Evolutionary conservation across 2,797 vertebrate species (phyloP), one percentile per base, ranked within the genome.

Genomic region (Echeneis naucrates): DNA sequence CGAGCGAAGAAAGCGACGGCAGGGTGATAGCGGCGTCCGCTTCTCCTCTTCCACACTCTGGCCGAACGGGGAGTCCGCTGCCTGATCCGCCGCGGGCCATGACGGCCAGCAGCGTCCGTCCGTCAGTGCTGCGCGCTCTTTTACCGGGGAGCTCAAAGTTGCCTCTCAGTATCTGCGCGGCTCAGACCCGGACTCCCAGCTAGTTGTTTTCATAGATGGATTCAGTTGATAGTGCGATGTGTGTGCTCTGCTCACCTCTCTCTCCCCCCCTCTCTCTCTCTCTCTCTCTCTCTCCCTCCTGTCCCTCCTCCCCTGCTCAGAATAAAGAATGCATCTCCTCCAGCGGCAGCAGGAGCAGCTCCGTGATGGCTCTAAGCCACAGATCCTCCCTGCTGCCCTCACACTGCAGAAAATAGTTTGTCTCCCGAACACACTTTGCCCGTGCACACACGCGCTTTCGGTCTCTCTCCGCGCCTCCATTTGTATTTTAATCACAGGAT

Each of bases 161-260:
- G 83, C 72, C 75, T 74, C 69, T 13, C n/a, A n/a, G 76, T 58
- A 66, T 44, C 8, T 65, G 27, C 80, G 83, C 80, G 56, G 86
- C 84, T 75, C 79, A n/a, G 68, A 80, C 81, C 72, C 80, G 66
- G 81, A 87, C 83, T 88, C 84, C 75, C 89, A 82, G 89, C 89
- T 92, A 96, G 92, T 94, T 95, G 95, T 95, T 96, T 90, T 94
- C 89, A 81, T 75, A 93, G 93, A 96, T 95, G 93, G 93, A 93
- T 95, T 93, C 95, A 92, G 90, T 82, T 93, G 95, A 92, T 95
- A 93, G 94, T 95, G 95, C 93, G 94, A 92, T 87, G 93, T 91
- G 93, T 85, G 88, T 62, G 81, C 84, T 84, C 73, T 55, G 86
- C 86, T 87, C 87, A 77, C 78, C 83, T 78, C 87, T 78, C 76